Conservation (phyloP, 2,888 invertebrate species). For the Notocelia uddmanniana region DNA sequence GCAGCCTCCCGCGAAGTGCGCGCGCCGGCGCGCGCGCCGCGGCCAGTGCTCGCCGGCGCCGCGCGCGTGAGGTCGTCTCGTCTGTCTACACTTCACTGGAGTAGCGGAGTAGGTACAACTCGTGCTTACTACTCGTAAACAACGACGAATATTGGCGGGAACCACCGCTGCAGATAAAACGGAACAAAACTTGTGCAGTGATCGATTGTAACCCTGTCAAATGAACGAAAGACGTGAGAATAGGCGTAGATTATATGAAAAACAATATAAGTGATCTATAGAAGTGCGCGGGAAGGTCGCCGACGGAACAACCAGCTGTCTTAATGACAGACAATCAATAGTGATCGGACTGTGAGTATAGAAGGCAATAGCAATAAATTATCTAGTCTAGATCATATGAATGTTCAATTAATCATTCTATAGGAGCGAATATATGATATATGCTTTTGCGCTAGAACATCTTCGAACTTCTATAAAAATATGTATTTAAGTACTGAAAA, state of each 20-base stretch:
- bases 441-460: not conserved
- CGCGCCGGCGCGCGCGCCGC: not conserved
- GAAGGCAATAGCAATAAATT: not conserved
- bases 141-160: constrained; percentile 11
- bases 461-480: not conserved
- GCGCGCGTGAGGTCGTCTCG: constrained; percentile 25
- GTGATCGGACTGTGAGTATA: constrained; percentile 4
- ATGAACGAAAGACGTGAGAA: not conserved
- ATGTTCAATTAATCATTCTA: constrained; percentile 1
- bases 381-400: not conserved
- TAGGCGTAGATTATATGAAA: not conserved
- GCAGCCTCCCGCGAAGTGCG: not conserved
- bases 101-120: too few species aligned
- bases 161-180: not conserved
- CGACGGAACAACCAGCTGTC: not conserved
- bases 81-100: not conserved
- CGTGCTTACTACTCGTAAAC: constrained; percentile 1
- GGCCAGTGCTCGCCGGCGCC: constrained; percentile 11
- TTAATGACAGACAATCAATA: constrained; percentile 10
- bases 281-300: not conserved
- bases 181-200: not conserved
- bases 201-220: not conserved
- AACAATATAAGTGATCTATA: not conserved
- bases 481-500: not conserved
- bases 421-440: not conserved